A percentile compares a stretch with the other conserved stretches of the same genome.
Conservation (phyloP, 2,113 vertebrate species). For the Megaleporinus macrocephalus region DNA sequence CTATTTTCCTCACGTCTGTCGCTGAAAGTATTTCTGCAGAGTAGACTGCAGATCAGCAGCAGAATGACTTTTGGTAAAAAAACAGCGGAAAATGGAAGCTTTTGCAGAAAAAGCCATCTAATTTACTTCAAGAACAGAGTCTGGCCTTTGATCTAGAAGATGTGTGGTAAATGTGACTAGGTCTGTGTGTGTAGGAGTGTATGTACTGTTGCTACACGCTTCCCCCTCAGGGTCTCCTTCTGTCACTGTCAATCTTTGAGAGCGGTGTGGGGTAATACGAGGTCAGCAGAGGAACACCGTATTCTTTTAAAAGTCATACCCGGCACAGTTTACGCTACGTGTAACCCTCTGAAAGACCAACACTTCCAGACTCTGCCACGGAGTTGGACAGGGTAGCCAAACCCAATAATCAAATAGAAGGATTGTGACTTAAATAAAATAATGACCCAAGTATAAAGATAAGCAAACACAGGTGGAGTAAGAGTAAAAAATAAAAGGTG, state of each 20-base stretch:
- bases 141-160: constrained; percentile 1
- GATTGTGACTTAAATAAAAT: too few relatives aligned
- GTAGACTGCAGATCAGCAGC: neutral
- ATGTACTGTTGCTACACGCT: neutral
- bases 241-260: constrained; percentile 30
- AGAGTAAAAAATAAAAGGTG: too few relatives aligned
- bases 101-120: neutral
- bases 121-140: neutral
- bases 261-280: constrained; percentile 2
- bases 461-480: too few relatives aligned
- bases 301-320: neutral
- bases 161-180: neutral
- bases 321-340: neutral
- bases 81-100: neutral
- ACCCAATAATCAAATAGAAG: too few relatives aligned
- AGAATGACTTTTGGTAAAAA: neutral
- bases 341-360: neutral
- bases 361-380: too few relatives aligned
- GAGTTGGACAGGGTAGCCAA: too few relatives aligned
- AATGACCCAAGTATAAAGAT: too few relatives aligned
- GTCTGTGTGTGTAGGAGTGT: neutral
- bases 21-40: neutral
- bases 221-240: neutral
- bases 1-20: neutral
- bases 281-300: neutral